phyloP scores from a whole-genome alignment of 2,888 invertebrate species.

The Physocephala rufipes region DNA sequence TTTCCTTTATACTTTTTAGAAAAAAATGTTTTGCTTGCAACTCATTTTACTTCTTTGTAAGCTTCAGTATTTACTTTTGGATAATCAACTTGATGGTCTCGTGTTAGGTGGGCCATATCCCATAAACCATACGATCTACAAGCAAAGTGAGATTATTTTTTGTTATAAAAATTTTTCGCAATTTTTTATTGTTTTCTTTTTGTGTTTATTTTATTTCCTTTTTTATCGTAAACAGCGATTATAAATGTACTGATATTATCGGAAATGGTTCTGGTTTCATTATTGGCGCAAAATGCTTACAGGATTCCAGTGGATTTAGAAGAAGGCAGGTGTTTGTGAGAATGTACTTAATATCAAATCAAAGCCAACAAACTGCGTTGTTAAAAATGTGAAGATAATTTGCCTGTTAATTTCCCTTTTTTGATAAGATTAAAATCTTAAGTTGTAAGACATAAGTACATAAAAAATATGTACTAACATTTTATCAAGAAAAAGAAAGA shows the following conservation, averaged over 20 bases:
- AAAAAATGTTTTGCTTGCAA: conserved; percentile 62
- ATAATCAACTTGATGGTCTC: conserved; percentile 54
- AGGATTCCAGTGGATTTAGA: conserved; percentile 49
- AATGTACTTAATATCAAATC: too few species aligned
- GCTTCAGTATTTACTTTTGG: conserved; percentile 59
- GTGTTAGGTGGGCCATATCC: conserved; percentile 59
- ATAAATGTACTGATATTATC: conserved; percentile 59
- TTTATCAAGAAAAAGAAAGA: too few species aligned
- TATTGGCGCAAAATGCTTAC: conserved; percentile 61
- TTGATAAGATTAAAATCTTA: neutral
- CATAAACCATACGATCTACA: conserved; percentile 61
- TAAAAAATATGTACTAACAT: neutral
- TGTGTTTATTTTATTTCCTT: conserved; percentile 33
- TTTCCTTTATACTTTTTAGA: conserved; percentile 44
- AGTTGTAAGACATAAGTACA: neutral
- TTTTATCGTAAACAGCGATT: too few species aligned
- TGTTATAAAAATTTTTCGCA: too few species aligned
- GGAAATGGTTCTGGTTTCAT: conserved; percentile 62
- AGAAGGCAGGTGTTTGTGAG: conserved; percentile 14
- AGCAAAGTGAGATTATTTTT: conserved; percentile 56
- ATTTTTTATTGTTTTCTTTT: neutral
- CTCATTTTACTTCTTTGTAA: conserved; percentile 61
- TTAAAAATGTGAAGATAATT: too few species aligned
- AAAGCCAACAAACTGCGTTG: too few species aligned
- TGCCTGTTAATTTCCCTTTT: neutral